Percentiles rank a stretch among this genome's conserved stretches.
These are phyloP conservation scores for Urocolius indicus DNA, from an alignment of 2,113 vertebrate genomes.

Conservation along the genomic window DNA sequence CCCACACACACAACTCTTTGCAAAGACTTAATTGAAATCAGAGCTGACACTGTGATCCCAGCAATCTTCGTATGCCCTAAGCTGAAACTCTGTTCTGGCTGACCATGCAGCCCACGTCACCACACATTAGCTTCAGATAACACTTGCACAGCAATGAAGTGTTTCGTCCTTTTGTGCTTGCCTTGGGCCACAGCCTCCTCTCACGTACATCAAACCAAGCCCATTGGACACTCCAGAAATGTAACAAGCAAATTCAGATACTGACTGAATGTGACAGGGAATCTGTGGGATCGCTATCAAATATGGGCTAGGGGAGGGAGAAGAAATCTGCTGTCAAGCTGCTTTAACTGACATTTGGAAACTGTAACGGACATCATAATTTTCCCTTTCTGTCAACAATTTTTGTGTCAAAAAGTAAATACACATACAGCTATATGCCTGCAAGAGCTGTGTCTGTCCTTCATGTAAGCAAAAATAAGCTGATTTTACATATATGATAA, in stretches of 20 bases:
- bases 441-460: not conserved
- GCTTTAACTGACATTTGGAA: not conserved
- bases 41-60: conserved; percentile 9
- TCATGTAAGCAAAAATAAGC: not conserved
- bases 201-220: not conserved
- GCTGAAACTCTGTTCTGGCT: conserved; percentile 39
- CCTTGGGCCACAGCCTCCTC: conserved; percentile 1
- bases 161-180: conserved; percentile 7
- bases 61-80: not conserved
- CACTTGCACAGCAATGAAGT: not conserved
- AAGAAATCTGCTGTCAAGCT: not conserved
- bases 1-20: not conserved
- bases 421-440: not conserved
- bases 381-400: not conserved
- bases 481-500: not conserved
- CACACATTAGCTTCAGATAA: conserved; percentile 45
- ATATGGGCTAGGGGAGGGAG: fast-evolving
- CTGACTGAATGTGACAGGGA: not conserved
- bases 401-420: not conserved
- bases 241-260: not conserved
- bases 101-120: conserved; percentile 53
- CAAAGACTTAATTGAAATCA: not conserved
- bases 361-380: not conserved
- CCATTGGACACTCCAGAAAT: not conserved
- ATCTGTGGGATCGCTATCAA: fast-evolving